Conservation (phyloP, 1,140 invertebrate species). For the Nixonia krombeini region DNA sequence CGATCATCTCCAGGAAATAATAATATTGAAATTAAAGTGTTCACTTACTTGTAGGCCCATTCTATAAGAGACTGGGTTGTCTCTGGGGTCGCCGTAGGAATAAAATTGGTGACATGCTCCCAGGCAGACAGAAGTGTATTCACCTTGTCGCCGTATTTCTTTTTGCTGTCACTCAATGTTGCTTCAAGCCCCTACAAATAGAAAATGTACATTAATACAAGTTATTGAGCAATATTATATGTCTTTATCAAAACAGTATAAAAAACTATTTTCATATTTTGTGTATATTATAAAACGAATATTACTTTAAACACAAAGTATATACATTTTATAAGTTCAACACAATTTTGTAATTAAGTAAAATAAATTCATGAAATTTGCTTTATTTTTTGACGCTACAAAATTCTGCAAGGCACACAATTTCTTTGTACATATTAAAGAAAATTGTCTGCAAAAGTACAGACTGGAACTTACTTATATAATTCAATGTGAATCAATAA, state of each 20-base stretch:
- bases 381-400: neutral
- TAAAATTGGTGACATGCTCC: slow-evolving; percentile 73
- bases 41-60: slow-evolving; percentile 73
- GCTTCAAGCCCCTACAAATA: slow-evolving; percentile 71
- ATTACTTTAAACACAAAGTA: neutral
- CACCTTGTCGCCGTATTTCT: slow-evolving; percentile 74
- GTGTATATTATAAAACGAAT: neutral
- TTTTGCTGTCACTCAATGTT: slow-evolving; percentile 72
- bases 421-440: too few species aligned
- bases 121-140: slow-evolving; percentile 73
- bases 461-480: too few species aligned
- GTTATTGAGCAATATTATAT: too few species aligned
- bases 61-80: slow-evolving; percentile 71
- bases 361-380: neutral
- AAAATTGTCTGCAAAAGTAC: too few species aligned
- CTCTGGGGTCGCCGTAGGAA: slow-evolving; percentile 68
- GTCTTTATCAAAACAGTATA: too few species aligned
- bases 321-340: neutral
- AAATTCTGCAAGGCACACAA: too few species aligned
- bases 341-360: neutral
- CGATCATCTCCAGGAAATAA: slow-evolving; percentile 2
- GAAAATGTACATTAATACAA: too few species aligned
- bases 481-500: slow-evolving; percentile 7
- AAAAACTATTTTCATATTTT: neutral
- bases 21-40: slow-evolving; percentile 14